phyloP scores from a whole-genome alignment of 2,113 vertebrate species.

The Thalassoma bifasciatum region DNA sequence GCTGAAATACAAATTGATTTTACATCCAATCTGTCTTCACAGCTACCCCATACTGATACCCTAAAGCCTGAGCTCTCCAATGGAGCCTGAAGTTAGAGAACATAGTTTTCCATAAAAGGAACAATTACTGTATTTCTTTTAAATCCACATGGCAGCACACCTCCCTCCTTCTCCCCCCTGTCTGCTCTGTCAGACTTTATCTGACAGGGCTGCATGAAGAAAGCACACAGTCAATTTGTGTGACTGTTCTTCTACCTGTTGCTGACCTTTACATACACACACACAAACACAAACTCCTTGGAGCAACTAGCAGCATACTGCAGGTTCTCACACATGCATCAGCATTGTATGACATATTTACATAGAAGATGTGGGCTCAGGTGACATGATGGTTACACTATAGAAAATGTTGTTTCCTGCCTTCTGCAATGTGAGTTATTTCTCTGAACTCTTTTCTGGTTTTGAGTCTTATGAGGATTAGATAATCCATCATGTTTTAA shows the following conservation, averaged over 20 bases:
- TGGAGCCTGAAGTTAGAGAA: slow-evolving; percentile 26
- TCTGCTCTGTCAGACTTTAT: background rate
- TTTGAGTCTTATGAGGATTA: too few species aligned
- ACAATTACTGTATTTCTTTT: background rate
- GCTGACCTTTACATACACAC: slow-evolving; percentile 9
- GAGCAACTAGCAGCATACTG: background rate
- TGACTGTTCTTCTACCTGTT: background rate
- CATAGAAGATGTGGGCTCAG: too few species aligned
- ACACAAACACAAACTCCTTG: slow-evolving; percentile 28
- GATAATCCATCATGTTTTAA: too few species aligned
- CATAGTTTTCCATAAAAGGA: slow-evolving; percentile 52
- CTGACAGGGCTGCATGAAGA: too few species aligned
- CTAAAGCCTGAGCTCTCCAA: slow-evolving; percentile 24
- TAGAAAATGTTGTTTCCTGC: too few species aligned
- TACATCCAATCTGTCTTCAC: slow-evolving; percentile 71
- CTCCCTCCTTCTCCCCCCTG: background rate
- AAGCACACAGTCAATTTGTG: background rate
- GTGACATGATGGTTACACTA: too few species aligned
- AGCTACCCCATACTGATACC: slow-evolving; percentile 30
- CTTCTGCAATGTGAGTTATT: background rate
- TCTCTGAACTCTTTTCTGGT: background rate
- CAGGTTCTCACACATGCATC: background rate
- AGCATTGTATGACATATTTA: too few species aligned
- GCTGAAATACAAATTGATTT: slow-evolving; percentile 76
- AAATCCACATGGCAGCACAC: background rate